These are phyloP conservation scores for Cordilura impudica DNA, from an alignment of 2,888 invertebrate species.

Conservation along the genomic window DNA sequence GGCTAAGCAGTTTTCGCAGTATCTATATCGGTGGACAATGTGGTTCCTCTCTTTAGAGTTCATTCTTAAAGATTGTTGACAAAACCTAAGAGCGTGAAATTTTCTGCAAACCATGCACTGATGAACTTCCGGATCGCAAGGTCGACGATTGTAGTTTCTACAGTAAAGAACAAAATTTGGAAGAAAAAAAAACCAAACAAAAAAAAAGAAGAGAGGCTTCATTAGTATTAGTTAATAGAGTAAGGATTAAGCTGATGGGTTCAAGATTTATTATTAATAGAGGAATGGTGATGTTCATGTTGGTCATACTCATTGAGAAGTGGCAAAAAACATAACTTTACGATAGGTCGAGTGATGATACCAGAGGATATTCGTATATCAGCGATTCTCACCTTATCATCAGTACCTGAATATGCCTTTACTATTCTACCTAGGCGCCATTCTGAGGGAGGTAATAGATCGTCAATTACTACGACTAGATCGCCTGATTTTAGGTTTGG, in stretches of 20 bases:
- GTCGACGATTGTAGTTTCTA: background rate
- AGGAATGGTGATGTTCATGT: background rate
- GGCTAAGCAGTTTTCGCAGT: background rate
- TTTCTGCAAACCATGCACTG: background rate
- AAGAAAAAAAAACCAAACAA: background rate
- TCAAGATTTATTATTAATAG: too few species aligned
- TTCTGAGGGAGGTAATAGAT: slow-evolving; percentile 25
- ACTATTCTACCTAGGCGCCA: slow-evolving; percentile 29
- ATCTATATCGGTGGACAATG: background rate
- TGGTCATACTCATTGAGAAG: background rate
- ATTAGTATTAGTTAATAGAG: too few species aligned
- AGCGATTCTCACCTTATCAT: background rate
- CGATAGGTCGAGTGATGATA: background rate
- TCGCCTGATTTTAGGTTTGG: slow-evolving; percentile 7
- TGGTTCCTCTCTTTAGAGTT: background rate
- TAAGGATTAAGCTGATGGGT: too few species aligned
- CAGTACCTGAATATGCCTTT: background rate
- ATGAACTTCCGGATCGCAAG: background rate
- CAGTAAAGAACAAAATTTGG: background rate
- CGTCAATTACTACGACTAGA: slow-evolving; percentile 19
- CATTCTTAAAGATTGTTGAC: background rate
- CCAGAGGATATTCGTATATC: background rate
- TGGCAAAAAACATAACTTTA: background rate
- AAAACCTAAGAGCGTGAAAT: background rate
- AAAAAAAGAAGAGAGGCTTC: too few species aligned